These are phyloP conservation scores for Orbicella faveolata DNA, from an alignment of 64 coral and sea anemone genomes.

Conservation along the genomic window DNA sequence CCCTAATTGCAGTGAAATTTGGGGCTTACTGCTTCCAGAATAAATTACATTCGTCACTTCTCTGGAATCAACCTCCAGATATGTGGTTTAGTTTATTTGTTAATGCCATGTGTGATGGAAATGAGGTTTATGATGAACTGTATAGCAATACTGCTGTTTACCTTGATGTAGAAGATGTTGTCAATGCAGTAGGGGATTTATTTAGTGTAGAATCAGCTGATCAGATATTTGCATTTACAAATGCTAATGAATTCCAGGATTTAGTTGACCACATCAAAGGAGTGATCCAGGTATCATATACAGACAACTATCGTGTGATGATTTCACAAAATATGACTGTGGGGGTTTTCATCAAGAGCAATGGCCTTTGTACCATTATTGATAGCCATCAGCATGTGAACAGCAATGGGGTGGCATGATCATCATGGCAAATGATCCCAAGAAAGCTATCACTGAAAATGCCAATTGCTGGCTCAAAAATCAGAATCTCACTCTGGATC, in stretches of 20 bases:
- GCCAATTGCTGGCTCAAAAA: background rate
- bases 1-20: slow-evolving; percentile 20
- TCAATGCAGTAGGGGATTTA: slow-evolving; percentile 31
- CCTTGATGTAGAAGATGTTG: slow-evolving; percentile 61
- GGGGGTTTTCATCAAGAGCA: background rate
- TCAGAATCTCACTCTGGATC: background rate
- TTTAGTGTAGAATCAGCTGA: no score
- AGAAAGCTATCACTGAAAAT: background rate
- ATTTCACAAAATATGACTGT: background rate
- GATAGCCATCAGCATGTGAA: slow-evolving; percentile 13
- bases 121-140: no score
- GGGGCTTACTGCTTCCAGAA: slow-evolving; percentile 27
- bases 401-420: slow-evolving; percentile 8
- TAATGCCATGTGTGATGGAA: slow-evolving; percentile 59
- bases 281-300: background rate
- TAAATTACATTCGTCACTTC: slow-evolving; percentile 31
- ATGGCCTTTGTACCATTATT: no score
- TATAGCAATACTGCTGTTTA: slow-evolving; percentile 31
- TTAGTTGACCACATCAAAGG: no score
- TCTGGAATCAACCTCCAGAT: slow-evolving; percentile 39
- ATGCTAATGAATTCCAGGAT: no score
- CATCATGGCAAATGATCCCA: background rate
- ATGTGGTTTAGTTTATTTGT: slow-evolving; percentile 24
- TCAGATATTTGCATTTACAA: no score
- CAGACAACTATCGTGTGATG: background rate